Base-by-base conservation (phyloP, 1,140 invertebrate species). In the Lerema accius region DNA sequence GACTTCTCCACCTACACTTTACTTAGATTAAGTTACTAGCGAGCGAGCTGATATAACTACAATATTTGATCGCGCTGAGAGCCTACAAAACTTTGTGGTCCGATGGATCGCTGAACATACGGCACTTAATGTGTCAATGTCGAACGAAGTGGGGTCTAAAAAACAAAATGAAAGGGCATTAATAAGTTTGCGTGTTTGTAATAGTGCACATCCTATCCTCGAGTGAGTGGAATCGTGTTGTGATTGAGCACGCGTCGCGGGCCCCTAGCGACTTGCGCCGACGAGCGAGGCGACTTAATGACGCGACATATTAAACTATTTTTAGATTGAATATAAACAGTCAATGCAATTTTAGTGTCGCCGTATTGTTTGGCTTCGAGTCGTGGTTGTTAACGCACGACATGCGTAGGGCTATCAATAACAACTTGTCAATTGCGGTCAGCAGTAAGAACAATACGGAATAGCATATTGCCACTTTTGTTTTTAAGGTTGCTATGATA, bases 211-310 rank as follows among this genome's bases (percentile, higher is more conserved):
- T 55, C 50, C 50, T 40, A 40, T 55, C 17, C 17, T 13, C 19
- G 37, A 42, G 37, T 37, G 43, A 23, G 19, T 23, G 19, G 43
- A 46, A 37, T 40, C 6, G 50, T 4, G 49, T 65, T 55, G 60
- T 79, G 78, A 82, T 78, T 61, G 69, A 75, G 80, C 82, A 84
- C 86, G 86, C 82, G 71, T 55, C 70, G 64, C 48, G n/a, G 49
- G 69, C 73, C 73, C 76, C 76, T 77, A 73, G 67, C 60, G 66
- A 69, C 68, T 65, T 79, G 83, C 82, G 81, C 82, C 65, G 48
- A 73, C 76, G 51, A n/a, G 84, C 78, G 78, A 49, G 63, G 69
- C 40, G 67, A 74, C 55, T 40, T 73, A 63, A 74, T 66, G 50
- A 73, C 43, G 78, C 80, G 80, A 82, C 77, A 73, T 42, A 51